These are phyloP conservation scores for Allygus modestus DNA, from an alignment of 2,888 invertebrate genomes.

Conservation along the genomic window DNA sequence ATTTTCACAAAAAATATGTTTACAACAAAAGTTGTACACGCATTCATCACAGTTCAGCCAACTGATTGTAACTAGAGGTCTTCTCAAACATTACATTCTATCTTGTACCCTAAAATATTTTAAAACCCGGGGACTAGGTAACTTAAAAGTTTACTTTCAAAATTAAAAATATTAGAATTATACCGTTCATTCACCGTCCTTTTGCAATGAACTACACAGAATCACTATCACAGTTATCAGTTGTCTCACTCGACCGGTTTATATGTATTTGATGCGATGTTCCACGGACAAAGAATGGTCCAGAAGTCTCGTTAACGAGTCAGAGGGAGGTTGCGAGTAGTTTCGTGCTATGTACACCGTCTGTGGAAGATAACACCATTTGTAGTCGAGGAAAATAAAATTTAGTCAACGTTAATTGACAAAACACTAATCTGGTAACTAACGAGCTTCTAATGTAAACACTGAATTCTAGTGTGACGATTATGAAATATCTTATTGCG, in stretches of 20 bases:
- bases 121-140: too few relatives aligned
- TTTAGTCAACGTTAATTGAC: background rate
- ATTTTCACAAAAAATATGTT: too few relatives aligned
- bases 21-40: too few relatives aligned
- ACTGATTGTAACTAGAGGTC: too few relatives aligned
- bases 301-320: background rate
- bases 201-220: background rate
- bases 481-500: too few relatives aligned
- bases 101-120: too few relatives aligned
- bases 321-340: background rate
- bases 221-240: background rate
- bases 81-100: too few relatives aligned
- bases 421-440: too few relatives aligned
- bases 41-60: too few relatives aligned
- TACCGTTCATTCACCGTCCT: background rate
- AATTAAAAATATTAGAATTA: background rate
- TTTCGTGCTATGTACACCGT: constrained; percentile 22
- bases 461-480: too few relatives aligned
- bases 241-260: background rate
- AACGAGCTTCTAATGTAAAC: too few relatives aligned
- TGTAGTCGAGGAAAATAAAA: constrained; percentile 17
- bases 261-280: constrained; percentile 12
- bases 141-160: too few relatives aligned
- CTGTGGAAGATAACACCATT: constrained; percentile 29
- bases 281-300: background rate